phyloP scores from a whole-genome alignment of 2,888 invertebrate genomes.

The Sphaeridia pumilis region DNA sequence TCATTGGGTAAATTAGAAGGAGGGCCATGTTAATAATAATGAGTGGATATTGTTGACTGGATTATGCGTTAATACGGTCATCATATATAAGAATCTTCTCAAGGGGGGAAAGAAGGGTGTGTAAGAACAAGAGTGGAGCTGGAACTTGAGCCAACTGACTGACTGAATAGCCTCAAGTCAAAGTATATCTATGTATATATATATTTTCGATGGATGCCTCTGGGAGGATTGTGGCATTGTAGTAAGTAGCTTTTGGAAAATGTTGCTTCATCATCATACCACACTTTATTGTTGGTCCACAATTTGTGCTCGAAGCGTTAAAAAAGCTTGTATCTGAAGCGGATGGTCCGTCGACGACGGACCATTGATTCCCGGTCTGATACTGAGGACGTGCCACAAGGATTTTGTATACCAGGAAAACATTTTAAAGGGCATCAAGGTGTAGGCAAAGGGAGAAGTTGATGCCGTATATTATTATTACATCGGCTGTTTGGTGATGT shows the following conservation, averaged over 20 bases:
- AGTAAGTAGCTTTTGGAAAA: background rate
- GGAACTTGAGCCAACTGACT: too few relatives aligned
- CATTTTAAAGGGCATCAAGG: background rate
- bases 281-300: too few relatives aligned
- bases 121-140: too few relatives aligned
- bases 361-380: background rate
- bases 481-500: too few relatives aligned
- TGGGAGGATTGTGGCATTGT: background rate
- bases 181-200: too few relatives aligned
- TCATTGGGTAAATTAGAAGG: too few relatives aligned
- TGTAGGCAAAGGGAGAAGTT: background rate
- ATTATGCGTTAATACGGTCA: conserved; percentile 1
- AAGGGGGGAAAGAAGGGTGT: too few relatives aligned
- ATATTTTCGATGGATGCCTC: background rate
- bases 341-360: too few relatives aligned
- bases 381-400: background rate
- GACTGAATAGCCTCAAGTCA: too few relatives aligned
- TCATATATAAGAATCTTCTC: too few relatives aligned
- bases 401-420: background rate
- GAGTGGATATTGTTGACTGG: background rate
- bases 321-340: background rate
- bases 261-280: conserved; percentile 1
- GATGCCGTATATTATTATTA: too few relatives aligned
- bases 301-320: background rate
- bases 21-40: too few relatives aligned